Conservation (phyloP, 1,140 invertebrate genomes). For the Drosophila ohnishii region DNA sequence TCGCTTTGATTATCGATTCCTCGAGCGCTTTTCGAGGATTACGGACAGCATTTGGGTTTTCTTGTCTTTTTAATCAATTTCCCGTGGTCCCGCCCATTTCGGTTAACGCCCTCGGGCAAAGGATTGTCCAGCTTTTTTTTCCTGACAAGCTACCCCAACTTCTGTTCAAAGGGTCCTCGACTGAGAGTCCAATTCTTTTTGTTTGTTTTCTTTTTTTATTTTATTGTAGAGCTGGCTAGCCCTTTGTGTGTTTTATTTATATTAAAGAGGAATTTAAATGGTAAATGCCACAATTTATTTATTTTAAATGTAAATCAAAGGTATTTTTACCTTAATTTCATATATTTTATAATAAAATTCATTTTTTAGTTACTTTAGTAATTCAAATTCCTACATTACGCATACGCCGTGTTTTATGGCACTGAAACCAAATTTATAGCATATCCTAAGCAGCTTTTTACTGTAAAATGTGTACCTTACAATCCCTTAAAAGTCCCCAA, state of each 20-base stretch:
- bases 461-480: not conserved
- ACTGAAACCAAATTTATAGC: slow-evolving; percentile 6
- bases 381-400: slow-evolving; percentile 2
- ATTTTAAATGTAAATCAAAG: not conserved
- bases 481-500: not conserved
- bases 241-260: slow-evolving; percentile 16
- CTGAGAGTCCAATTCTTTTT: slow-evolving; percentile 33
- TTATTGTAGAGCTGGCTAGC: not conserved
- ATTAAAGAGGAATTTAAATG: not conserved
- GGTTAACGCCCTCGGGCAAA: slow-evolving; percentile 40
- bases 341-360: not conserved
- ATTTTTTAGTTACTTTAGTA: too few relatives aligned
- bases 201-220: slow-evolving; percentile 29
- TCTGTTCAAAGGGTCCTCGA: slow-evolving; percentile 24
- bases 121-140: slow-evolving; percentile 43
- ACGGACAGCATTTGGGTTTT: slow-evolving; percentile 39
- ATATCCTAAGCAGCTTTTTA: slow-evolving; percentile 9
- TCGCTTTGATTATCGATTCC: slow-evolving; percentile 47
- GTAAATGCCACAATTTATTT: not conserved
- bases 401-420: slow-evolving; percentile 16
- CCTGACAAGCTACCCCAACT: slow-evolving; percentile 20
- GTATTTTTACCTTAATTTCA: not conserved
- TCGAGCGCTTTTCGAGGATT: slow-evolving; percentile 34
- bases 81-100: slow-evolving; percentile 35
- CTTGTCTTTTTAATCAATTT: slow-evolving; percentile 75